These are phyloP conservation scores for Coelinius sp. DNA, from an alignment of 2,888 invertebrate species.

Conservation along the genomic window DNA sequence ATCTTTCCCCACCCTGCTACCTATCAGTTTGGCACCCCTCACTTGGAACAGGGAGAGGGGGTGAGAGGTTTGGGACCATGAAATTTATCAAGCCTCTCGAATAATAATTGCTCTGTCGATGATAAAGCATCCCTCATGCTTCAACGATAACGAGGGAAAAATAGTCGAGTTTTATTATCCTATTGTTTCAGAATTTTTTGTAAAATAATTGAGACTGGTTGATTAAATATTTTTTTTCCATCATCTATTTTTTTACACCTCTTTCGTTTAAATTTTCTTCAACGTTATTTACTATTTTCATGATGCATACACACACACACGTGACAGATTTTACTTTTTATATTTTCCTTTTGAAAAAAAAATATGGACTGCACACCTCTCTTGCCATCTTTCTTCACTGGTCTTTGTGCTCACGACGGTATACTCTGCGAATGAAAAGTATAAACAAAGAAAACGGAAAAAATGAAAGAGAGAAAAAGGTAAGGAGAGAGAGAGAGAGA, in stretches of 20 bases:
- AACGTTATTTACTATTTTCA: conserved; percentile 6
- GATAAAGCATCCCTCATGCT: neutral
- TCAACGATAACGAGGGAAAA: conserved; percentile 15
- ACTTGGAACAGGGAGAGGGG: neutral
- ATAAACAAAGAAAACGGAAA: conserved; percentile 30
- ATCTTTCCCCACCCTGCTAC: conserved; percentile 21
- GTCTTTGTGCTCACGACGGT: conserved; percentile 29
- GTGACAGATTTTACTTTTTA: neutral
- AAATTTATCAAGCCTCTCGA: conserved; percentile 27
- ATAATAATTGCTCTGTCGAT: conserved; percentile 34
- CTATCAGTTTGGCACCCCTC: conserved; percentile 25
- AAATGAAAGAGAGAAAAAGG: conserved; percentile 23
- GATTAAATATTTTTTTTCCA: neutral
- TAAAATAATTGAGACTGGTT: neutral
- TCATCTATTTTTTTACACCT: neutral
- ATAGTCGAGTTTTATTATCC: neutral
- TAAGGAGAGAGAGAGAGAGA: neutral
- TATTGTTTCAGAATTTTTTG: conserved; percentile 28
- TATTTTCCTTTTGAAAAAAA: conserved; percentile 3
- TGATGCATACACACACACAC: neutral
- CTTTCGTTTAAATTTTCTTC: neutral
- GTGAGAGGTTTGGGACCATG: neutral
- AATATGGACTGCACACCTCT: conserved; percentile 6
- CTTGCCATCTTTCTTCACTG: neutral
- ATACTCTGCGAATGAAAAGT: conserved; percentile 21